A percentile compares a stretch with the other conserved stretches of the same genome.
Evolutionary conservation across 1,140 invertebrate genomes (phyloP).

Genomic region (Octopus bimaculoides): DNA sequence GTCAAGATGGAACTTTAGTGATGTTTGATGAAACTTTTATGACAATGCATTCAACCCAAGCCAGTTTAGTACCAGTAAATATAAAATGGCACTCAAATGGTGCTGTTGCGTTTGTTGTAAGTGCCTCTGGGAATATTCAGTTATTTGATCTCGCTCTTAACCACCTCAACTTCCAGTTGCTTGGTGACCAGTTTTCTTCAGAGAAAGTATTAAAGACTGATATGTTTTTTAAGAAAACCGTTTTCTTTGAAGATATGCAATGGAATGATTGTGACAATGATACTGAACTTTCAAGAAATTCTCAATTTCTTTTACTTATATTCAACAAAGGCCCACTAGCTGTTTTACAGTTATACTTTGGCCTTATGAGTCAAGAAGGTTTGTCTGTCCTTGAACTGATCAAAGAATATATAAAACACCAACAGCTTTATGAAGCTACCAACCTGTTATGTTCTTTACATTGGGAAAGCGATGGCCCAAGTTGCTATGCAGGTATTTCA

Average conservation of each 20-base stretch:
- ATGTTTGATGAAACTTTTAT: slow-evolving; percentile 48
- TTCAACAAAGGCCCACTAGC: slow-evolving; percentile 51
- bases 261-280: neutral
- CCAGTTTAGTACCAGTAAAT: slow-evolving; percentile 69
- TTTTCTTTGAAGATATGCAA: neutral
- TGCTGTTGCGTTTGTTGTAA: slow-evolving; percentile 68
- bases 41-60: slow-evolving; percentile 41
- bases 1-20: slow-evolving; percentile 71
- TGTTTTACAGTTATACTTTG: slow-evolving; percentile 46
- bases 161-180: neutral
- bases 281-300: neutral
- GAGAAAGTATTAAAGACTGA: neutral
- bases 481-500: slow-evolving; percentile 69
- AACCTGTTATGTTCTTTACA: slow-evolving; percentile 68
- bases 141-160: slow-evolving; percentile 51
- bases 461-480: slow-evolving; percentile 71
- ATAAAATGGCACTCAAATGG: slow-evolving; percentile 73
- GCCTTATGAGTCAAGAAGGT: slow-evolving; percentile 53
- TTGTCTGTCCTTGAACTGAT: slow-evolving; percentile 64
- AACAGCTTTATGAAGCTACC: slow-evolving; percentile 69
- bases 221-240: neutral
- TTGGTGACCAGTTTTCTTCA: neutral
- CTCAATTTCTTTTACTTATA: slow-evolving; percentile 3
- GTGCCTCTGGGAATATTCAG: slow-evolving; percentile 73
- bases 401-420: slow-evolving; percentile 67